These are phyloP conservation scores for Brachyopa scutellaris DNA, from an alignment of 2,888 invertebrate species.

Conservation along the genomic window DNA sequence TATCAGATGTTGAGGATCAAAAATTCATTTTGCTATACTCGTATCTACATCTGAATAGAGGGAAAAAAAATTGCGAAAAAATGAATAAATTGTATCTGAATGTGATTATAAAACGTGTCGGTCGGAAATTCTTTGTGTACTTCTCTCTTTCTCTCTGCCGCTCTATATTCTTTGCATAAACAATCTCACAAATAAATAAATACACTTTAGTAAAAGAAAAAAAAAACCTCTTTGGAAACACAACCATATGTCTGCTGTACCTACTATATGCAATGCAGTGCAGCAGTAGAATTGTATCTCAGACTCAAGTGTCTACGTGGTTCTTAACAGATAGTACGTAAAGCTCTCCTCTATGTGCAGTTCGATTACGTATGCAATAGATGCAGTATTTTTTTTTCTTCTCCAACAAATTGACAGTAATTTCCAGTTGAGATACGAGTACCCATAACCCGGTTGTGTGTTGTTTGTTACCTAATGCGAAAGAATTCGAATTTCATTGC, in stretches of 20 bases:
- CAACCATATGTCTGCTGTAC: conserved; percentile 60
- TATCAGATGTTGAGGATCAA: conserved; percentile 31
- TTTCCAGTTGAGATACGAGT: conserved; percentile 39
- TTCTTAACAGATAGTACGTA: conserved; percentile 51
- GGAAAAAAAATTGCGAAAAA: no score
- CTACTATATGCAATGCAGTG: no score
- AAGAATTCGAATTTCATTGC: conserved; percentile 14
- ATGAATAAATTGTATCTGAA: neutral
- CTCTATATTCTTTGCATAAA: conserved; percentile 18
- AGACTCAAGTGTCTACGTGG: conserved; percentile 53
- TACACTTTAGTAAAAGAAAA: neutral
- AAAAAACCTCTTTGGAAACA: neutral
- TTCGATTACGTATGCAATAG: conserved; percentile 68
- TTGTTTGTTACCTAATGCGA: conserved; percentile 49
- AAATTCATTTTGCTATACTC: neutral
- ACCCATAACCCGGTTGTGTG: neutral
- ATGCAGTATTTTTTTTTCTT: conserved; percentile 32
- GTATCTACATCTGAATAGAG: neutral
- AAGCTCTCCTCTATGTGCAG: conserved; percentile 34
- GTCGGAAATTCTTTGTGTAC: neutral
- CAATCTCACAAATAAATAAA: conserved; percentile 12
- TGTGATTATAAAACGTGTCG: conserved; percentile 23
- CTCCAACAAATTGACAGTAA: conserved; percentile 32
- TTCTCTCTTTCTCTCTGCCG: neutral
- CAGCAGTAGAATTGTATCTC: conserved; percentile 35